These are phyloP conservation scores for Musca vetustissima DNA, from an alignment of 1,140 invertebrate genomes.

Conservation along the genomic window DNA sequence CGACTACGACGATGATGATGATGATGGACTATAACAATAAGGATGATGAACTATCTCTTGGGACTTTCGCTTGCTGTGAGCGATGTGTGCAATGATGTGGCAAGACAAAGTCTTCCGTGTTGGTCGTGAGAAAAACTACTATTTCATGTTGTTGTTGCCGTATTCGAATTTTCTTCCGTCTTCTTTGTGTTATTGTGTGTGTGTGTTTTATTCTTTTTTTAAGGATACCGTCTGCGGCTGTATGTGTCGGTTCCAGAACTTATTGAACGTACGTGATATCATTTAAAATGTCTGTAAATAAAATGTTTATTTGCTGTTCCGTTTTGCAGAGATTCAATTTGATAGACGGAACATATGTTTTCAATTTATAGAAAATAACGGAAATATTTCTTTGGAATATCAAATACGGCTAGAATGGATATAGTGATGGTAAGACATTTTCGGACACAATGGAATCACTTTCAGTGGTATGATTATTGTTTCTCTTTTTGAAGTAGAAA, in stretches of 20 bases:
- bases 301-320: background rate
- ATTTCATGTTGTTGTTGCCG: background rate
- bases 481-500: no score
- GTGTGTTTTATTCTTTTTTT: no score
- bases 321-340: constrained; percentile 16
- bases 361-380: constrained; percentile 12
- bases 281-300: constrained; percentile 6
- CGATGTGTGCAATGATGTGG: no score
- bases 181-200: background rate
- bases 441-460: no score
- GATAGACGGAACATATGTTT: constrained; percentile 14
- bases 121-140: background rate
- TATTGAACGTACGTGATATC: constrained; percentile 16
- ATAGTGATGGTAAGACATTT: no score
- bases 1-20: constrained; percentile 5
- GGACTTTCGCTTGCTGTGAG: constrained; percentile 5
- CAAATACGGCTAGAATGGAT: background rate
- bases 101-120: no score
- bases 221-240: background rate
- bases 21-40: constrained; percentile 21
- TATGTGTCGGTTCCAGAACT: background rate
- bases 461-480: no score
- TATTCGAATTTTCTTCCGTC: constrained; percentile 9
- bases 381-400: background rate
- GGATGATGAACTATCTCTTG: constrained; percentile 11